Conservation (phyloP, 2,888 invertebrate genomes). For the Agelastica alni region DNA sequence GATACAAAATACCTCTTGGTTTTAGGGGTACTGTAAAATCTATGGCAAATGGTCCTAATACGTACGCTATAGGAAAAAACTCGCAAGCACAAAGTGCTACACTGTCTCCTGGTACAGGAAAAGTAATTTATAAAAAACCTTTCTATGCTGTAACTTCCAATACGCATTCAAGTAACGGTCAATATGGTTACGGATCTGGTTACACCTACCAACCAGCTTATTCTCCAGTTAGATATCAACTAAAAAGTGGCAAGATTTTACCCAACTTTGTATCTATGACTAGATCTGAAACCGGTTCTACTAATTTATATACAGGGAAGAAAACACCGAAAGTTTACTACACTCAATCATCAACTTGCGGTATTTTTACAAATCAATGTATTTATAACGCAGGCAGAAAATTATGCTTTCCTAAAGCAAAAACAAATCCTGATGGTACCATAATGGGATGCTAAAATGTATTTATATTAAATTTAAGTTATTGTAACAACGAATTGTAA, state of each 20-base stretch:
- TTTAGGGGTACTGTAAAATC: constrained; percentile 69
- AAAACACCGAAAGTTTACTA: constrained; percentile 80
- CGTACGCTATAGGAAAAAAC: constrained; percentile 65
- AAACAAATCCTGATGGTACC: constrained; percentile 75
- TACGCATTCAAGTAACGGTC: constrained; percentile 47
- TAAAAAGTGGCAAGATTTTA: constrained; percentile 57
- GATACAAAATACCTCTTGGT: constrained; percentile 67
- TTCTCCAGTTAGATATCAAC: constrained; percentile 47
- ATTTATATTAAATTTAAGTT: constrained; percentile 28
- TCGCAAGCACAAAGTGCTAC: constrained; percentile 72
- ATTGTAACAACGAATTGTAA: constrained; percentile 19
- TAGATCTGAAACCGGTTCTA: constrained; percentile 76
- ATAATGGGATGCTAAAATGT: constrained; percentile 63
- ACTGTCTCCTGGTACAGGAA: constrained; percentile 49
- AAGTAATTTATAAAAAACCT: constrained; percentile 49
- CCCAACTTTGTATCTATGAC: constrained; percentile 78
- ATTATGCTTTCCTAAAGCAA: constrained; percentile 80
- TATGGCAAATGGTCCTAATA: constrained; percentile 64
- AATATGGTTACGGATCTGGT: constrained; percentile 49
- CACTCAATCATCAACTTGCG: constrained; percentile 85
- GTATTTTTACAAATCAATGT: constrained; percentile 85
- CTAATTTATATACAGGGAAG: constrained; percentile 64
- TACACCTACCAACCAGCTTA: constrained; percentile 50
- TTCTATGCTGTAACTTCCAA: constrained; percentile 50
- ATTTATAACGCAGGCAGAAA: constrained; percentile 80